A percentile compares a stretch with the other conserved stretches of the same genome.
These are phyloP conservation scores for Podarcis raffonei DNA, from an alignment of 2,113 vertebrate species.

Conservation along the genomic window DNA sequence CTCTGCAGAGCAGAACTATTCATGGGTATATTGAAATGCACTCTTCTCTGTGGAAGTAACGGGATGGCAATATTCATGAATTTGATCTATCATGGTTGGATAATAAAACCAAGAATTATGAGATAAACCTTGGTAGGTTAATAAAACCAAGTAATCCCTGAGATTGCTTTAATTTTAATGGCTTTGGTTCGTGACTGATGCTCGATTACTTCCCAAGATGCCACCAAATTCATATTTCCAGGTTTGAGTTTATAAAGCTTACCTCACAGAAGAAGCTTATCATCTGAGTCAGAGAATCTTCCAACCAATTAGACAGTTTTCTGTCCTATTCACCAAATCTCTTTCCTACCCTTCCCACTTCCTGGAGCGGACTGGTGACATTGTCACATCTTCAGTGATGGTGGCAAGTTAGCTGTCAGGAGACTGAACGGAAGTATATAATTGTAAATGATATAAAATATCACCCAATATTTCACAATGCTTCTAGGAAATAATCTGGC, in stretches of 20 bases:
- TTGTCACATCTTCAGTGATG: too few species aligned
- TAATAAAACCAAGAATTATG: background rate
- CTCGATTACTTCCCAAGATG: background rate
- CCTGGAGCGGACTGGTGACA: too few species aligned
- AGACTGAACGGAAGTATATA: too few species aligned
- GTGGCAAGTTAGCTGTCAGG: too few species aligned
- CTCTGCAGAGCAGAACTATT: background rate
- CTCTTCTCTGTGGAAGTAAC: rapidly evolving
- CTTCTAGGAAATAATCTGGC: too few species aligned
- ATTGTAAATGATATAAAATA: too few species aligned
- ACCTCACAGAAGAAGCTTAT: background rate
- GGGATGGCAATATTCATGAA: background rate
- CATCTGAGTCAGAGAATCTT: background rate
- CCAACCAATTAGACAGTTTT: background rate
- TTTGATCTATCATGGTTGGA: background rate
- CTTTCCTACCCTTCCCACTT: too few species aligned
- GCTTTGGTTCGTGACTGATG: background rate
- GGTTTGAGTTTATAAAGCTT: background rate
- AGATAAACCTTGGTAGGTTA: background rate
- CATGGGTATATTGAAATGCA: background rate
- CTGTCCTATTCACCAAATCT: background rate
- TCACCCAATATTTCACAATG: too few species aligned
- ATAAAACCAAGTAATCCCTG: background rate
- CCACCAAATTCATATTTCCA: background rate
- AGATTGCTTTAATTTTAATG: background rate